phyloP scores from a whole-genome alignment of 1,140 invertebrate species.

The Tetramorium simillimum region DNA sequence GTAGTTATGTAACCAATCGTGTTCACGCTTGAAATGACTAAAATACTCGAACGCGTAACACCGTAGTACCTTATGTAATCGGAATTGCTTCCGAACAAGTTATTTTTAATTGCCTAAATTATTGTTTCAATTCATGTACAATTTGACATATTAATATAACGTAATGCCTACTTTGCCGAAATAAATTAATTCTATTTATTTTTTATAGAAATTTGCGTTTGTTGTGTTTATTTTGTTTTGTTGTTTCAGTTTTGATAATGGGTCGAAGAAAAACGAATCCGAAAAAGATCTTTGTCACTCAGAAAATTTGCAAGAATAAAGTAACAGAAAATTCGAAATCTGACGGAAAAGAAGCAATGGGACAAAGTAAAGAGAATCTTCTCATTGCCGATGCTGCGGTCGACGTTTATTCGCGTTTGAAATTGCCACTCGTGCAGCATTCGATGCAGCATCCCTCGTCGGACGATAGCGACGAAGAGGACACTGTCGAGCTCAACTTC shows the following conservation, averaged over 20 bases:
- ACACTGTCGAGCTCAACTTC: constrained; percentile 77
- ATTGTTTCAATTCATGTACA: not conserved
- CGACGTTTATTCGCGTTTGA: constrained; percentile 70
- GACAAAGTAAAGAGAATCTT: not conserved
- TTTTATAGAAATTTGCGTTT: not conserved
- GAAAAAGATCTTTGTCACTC: not conserved
- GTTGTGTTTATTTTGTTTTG: not conserved
- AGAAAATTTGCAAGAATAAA: not conserved
- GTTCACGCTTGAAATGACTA: not conserved
- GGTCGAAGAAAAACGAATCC: constrained; percentile 54
- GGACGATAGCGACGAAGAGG: constrained; percentile 70
- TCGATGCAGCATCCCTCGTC: not conserved
- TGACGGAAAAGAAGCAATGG: not conserved
- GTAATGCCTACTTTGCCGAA: not conserved
- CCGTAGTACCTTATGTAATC: constrained; percentile 15
- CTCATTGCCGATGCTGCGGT: constrained; percentile 44
- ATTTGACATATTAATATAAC: not conserved
- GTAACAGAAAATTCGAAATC: constrained; percentile 2
- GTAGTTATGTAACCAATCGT: constrained; percentile 29
- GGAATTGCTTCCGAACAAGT: not conserved
- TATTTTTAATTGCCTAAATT: not conserved
- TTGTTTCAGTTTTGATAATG: constrained; percentile 49
- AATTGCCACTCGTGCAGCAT: constrained; percentile 47
- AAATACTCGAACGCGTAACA: constrained; percentile 3
- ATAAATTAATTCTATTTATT: not conserved